Percentiles rank a stretch among this genome's conserved stretches.
Evolutionary conservation across 2,797 vertebrate species (phyloP).

Genomic region (Neosilurus mollespiculum): DNA sequence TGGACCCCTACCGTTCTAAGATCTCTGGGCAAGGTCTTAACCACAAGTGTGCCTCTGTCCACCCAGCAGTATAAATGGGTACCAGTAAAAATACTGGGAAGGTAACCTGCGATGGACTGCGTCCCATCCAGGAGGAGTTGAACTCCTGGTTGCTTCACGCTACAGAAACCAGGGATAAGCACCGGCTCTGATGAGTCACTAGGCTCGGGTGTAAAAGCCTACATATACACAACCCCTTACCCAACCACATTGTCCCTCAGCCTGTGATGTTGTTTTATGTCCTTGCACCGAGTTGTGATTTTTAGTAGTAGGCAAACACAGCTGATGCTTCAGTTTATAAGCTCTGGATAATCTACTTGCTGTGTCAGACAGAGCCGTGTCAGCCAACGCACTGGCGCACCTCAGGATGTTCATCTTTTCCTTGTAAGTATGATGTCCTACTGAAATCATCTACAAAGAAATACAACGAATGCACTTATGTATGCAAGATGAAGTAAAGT

Average conservation of each 20-base stretch:
- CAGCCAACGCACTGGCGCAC: slow-evolving; percentile 12
- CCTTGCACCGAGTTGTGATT: slow-evolving; percentile 19
- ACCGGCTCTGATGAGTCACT: too few relatives aligned
- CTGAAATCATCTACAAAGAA: neutral
- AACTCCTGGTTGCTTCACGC: too few relatives aligned
- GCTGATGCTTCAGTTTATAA: slow-evolving; percentile 43
- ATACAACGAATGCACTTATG: neutral
- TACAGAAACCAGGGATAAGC: too few relatives aligned
- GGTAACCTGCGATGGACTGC: too few relatives aligned
- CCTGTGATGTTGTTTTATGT: slow-evolving; percentile 40
- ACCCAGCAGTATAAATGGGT: too few relatives aligned
- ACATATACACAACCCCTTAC: too few relatives aligned
- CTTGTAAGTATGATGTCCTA: slow-evolving; percentile 47
- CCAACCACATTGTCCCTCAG: neutral
- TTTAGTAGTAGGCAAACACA: slow-evolving; percentile 41
- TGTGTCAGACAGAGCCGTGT: slow-evolving; percentile 10
- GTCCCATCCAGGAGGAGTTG: too few relatives aligned
- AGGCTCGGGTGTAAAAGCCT: too few relatives aligned
- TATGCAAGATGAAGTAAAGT: neutral
- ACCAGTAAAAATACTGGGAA: too few relatives aligned
- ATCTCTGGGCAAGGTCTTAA: too few relatives aligned
- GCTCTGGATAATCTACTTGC: neutral
- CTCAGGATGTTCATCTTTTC: slow-evolving; percentile 32
- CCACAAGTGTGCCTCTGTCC: too few relatives aligned
- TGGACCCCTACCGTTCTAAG: too few relatives aligned